A percentile compares a stretch with the other conserved stretches of the same genome.
Evolutionary conservation across 2,113 vertebrate genomes (phyloP).

Genomic region (Psilopsiagon aymara): DNA sequence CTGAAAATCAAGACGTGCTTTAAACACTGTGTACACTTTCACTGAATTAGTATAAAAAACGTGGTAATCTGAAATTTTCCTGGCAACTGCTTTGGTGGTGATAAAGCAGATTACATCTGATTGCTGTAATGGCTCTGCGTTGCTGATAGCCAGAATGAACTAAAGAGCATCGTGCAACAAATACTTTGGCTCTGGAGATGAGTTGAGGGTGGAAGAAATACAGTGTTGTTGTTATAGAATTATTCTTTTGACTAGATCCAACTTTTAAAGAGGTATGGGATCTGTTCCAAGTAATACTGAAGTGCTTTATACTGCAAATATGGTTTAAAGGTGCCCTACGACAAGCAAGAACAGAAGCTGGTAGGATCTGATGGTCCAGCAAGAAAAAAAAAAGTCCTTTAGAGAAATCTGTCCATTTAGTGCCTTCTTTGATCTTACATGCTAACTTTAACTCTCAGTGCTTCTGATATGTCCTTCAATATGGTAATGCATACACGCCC

Average conservation of each 20-base stretch:
- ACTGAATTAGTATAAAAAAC: background rate
- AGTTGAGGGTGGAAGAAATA: background rate
- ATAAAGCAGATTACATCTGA: constrained; percentile 19
- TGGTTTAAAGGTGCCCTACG: background rate
- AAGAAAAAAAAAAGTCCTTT: background rate
- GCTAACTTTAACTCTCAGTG: background rate
- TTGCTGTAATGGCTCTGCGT: background rate
- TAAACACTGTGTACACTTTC: background rate
- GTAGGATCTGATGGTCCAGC: background rate
- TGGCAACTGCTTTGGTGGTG: background rate
- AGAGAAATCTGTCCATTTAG: background rate
- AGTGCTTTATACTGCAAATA: background rate
- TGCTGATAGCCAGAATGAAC: background rate
- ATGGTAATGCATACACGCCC: background rate
- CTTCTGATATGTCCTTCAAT: background rate
- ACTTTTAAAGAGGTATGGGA: background rate
- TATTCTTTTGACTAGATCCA: background rate
- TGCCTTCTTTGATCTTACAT: background rate
- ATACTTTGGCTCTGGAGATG: background rate
- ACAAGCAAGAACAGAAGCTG: background rate
- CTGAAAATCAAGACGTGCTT: background rate
- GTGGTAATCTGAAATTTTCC: background rate
- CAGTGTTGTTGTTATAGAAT: background rate
- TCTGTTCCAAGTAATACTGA: background rate
- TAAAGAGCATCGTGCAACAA: background rate